Base-by-base conservation (phyloP, 1,140 invertebrate genomes). In the Drosophila melanica region DNA sequence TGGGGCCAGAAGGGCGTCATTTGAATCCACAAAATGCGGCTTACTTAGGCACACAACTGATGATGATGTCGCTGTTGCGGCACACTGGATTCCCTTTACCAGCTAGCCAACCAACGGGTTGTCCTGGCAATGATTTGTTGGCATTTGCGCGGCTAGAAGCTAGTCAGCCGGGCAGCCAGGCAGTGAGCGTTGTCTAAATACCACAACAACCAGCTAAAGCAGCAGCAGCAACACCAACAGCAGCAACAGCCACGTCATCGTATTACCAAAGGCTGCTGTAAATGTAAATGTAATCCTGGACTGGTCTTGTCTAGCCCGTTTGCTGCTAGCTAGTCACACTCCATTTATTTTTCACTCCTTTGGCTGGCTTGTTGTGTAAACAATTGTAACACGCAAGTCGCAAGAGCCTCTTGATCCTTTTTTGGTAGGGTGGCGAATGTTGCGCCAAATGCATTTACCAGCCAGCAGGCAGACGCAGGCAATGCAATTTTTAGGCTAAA, bases 291-390 rank as follows among this genome's bases (percentile, higher is more conserved):
- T 89, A 89, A 89, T 89, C 79, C 79, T 60, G 65, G 64, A 59
- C 41, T 20, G 27, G 39, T 59, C 72, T 65, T 50, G 54, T 41
- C 45, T 35, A 39, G 33, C 42, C 23, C 33, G 33, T 47, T 55
- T 65, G 41, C 69, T 77, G 68, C 72, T 41, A 82, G 68, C 72
- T 41, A 82, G 73, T 77, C 77, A 87, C 84, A 87, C 84, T 84
- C 84, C 84, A 87, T 87, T 87, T 87, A 87, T 89, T 87, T 84
- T 87, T 87, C 84, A 89, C 79, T 89, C 84, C 84, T 84, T 68
- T 69, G 59, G 65, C 67, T 78, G 16, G n/a, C 42, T 44, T 44
- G 47, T 18, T 64, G 35, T 66, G 68, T 71, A 79, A 79, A 79
- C 73, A 76, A 78, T 72, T 79, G 62, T 48, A 76, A 48, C 72